Evolutionary conservation across 2,113 vertebrate genomes (phyloP), one percentile per base, ranked within the genome.

Genomic region (Semicossyphus pulcher): DNA sequence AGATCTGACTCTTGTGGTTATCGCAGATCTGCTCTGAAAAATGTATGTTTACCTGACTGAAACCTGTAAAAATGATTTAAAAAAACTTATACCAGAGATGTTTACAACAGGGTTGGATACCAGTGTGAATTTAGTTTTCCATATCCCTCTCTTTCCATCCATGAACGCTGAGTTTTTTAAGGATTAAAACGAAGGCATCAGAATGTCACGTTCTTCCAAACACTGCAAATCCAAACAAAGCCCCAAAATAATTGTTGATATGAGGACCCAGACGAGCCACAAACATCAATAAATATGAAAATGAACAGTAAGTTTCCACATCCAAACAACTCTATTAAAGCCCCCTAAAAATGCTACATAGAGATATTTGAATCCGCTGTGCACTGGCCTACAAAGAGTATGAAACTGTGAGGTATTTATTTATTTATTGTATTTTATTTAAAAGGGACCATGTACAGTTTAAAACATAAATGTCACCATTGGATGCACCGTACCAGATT

Each of bases 211-310:
- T 81, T 42, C 64, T 53, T 49, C 52, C 63, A 47, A 74, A 72
- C 44, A 29, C 44, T 42, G 39, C 31, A 59, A 65, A 81, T 32
- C 34, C 44, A 81, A 86, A 44, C 49, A 62, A 9, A 14, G 45
- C 25, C 39, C n/a, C 36, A 21, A 65, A 76, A 37, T 41, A 18
- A 36, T 26, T 66, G 61, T 48, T 65, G 21, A 72, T 59, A 59
- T 28, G 28, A 56, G 47, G 37, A 49, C 34, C 48, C 16, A 34
- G 37, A 44, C 28, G 10, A 7, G 20, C 10, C n/a, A 21, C 20
- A 73, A 58, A 73, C 45, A 68, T 48, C 21, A n/a, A 69, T 63
- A 69, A 65, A 61, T 26, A 78, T 26, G 39, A 23, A 34, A 60
- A 12, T 15, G 18, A 45, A 23, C 5, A 21, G 9, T 0, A 26